Evolutionary conservation across 2,797 vertebrate species (phyloP), one percentile per base, ranked within the genome.

Genomic region (Enteromius fasciolatus): DNA sequence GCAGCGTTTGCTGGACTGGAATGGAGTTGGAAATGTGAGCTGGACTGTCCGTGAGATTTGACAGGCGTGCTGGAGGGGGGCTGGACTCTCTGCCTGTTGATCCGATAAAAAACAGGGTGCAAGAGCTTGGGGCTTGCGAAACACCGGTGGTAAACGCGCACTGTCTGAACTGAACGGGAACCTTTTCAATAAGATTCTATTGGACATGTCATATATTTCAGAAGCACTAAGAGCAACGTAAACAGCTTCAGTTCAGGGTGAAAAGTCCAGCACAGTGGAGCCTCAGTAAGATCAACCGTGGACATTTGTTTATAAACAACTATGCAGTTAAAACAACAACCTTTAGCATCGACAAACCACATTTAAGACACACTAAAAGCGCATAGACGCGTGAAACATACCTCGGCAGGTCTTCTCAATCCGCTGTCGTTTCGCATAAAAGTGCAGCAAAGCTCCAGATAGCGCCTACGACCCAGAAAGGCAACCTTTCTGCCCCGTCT

Each of bases 291-390:
- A 28, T 1, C 66, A 77, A 41, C 72, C 66, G 10, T 28, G 46
- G 44, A 88, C 72, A 87, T 93, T 91, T 93, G 93, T 94, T 93
- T 93, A 92, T 88, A 89, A 87, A 87, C 41, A 59, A 66, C 48
- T 80, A 25, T 54, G 14, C 54, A 20, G 18, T 28, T 78, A 25
- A 68, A 61, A 88, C 57, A 88, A 87, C 84, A 81, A 76, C 88
- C 66, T 90, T 88, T 92, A 88, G 69, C 88, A 88, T 88, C 83
- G 59, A 84, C 76, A 74, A 86, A 84, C 85, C 67, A 57, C 76
- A 64, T 41, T 6, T 84, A 11, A 73, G n/a, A 70, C 61, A 78
- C 25, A 44, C 0, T 18, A 1, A 23, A 82, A 54, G 83, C 31
- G 67, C 63, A 7, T 0, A 0, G 41, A 67, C 64, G 31, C 67